phyloP scores from a whole-genome alignment of 2,797 vertebrate genomes.

The Sphenopsis melanotis region DNA sequence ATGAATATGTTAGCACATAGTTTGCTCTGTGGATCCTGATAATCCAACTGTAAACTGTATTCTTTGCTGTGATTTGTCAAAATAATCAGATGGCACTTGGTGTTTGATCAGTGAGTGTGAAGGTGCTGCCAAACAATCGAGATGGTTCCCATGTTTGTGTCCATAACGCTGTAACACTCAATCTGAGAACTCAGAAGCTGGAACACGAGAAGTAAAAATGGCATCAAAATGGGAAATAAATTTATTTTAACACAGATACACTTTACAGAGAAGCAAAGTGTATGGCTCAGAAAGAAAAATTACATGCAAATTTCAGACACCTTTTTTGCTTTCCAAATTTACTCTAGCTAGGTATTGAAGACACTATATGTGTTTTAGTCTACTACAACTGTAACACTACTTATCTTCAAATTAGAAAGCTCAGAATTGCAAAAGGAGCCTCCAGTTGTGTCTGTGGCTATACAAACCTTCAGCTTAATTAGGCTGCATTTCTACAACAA shows the following conservation, averaged over 20 bases:
- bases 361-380: neutral
- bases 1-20: slow-evolving; percentile 28
- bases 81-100: slow-evolving; percentile 36
- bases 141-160: slow-evolving; percentile 10
- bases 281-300: neutral
- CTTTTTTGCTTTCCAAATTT: neutral
- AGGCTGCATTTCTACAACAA: neutral
- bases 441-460: neutral
- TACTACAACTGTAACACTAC: neutral
- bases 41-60: slow-evolving; percentile 29
- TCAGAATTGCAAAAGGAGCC: neutral
- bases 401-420: neutral
- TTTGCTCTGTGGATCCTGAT: slow-evolving; percentile 47
- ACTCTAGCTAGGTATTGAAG: neutral
- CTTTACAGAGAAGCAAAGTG: neutral
- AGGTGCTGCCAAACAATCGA: slow-evolving; percentile 9
- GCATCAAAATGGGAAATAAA: slow-evolving; percentile 3
- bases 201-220: slow-evolving; percentile 20
- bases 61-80: slow-evolving; percentile 40
- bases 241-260: neutral
- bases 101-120: slow-evolving; percentile 22
- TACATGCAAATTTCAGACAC: neutral
- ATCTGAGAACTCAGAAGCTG: neutral
- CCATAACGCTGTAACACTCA: slow-evolving; percentile 17
- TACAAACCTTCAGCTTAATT: neutral